Evolutionary conservation across 2,113 vertebrate species (phyloP), one percentile per base, ranked within the genome.

Genomic region (Pseudorasbora parva): DNA sequence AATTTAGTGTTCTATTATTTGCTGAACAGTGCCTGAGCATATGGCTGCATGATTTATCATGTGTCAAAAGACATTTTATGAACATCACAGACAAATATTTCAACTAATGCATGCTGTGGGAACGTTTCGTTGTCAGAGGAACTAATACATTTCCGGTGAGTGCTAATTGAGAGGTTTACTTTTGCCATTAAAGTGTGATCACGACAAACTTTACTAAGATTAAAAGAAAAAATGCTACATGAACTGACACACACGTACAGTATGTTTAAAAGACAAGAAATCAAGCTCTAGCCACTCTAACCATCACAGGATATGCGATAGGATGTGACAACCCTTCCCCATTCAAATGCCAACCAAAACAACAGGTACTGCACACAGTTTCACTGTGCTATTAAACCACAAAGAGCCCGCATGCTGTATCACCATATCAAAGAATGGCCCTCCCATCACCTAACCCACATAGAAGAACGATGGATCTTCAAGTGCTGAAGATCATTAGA

Each of bases 401-500:
- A 74, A 74, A 51, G 27, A 4, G 8, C 41, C 68, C 1, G 23
- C 14, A 73, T 69, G 8, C 21, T 14, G n/a, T 14, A 30, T 49
- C 15, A 51, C 9, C 74, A 69, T 23, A 23, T 19, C 62, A 33
- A 23, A 37, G 30, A 12, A 10, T 0, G 30, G 17, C 19, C 64
- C 64, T 45, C 37, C 41, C 37, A 37, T 75, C 64, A 78, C 60
- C 82, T 59, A 25, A 78, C 47, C 60, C 74, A 83, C 45, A 76
- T 3, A 78, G 56, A 43, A 45, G 15, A 79, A 47, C 25, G 30
- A 84, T 57, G 78, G 64, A 78, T 68, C 62, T 25, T 71, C 37
- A 84, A 68, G 30, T 43, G 76, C 17, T 51, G 83, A 49, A 49
- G 54, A 60, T 49, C 77, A 85, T 54, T 62, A 37, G 47, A 78